phyloP scores from a whole-genome alignment of 1,140 invertebrate genomes.

The Heliconius melpomene region DNA sequence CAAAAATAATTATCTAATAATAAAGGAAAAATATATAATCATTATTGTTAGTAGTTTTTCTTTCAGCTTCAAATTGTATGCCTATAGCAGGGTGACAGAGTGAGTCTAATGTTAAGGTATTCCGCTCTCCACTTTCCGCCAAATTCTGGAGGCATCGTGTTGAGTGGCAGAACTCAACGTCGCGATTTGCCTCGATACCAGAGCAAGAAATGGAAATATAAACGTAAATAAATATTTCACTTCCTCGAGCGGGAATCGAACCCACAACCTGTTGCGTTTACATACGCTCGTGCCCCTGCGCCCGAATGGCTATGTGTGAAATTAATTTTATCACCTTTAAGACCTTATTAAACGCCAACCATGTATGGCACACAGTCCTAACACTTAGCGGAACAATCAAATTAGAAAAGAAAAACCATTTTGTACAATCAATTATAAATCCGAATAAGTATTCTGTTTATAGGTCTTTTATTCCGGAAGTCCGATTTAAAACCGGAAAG shows the following conservation, averaged over 20 bases:
- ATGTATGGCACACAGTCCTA: neutral
- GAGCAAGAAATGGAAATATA: neutral
- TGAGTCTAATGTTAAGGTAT: too few relatives aligned
- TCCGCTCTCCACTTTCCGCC: too few relatives aligned
- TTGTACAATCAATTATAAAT: neutral
- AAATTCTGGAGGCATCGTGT: too few relatives aligned
- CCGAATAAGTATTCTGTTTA: neutral
- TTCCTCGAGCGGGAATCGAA: too few relatives aligned
- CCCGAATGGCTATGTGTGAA: too few relatives aligned
- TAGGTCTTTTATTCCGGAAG: slow-evolving; percentile 7
- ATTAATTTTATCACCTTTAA: neutral
- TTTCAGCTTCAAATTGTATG: too few relatives aligned
- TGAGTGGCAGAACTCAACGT: neutral
- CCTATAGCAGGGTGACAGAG: too few relatives aligned
- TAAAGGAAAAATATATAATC: neutral
- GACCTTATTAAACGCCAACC: neutral
- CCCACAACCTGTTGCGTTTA: too few relatives aligned
- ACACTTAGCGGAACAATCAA: neutral
- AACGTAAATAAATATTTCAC: too few relatives aligned
- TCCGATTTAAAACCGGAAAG: slow-evolving; percentile 18
- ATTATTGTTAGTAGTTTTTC: too few relatives aligned
- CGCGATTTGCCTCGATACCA: neutral
- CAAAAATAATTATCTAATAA: too few relatives aligned
- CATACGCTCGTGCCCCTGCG: too few relatives aligned
- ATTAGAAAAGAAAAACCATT: neutral